Conservation (phyloP, 1,140 invertebrate species). For the Eriosoma lanigerum region DNA sequence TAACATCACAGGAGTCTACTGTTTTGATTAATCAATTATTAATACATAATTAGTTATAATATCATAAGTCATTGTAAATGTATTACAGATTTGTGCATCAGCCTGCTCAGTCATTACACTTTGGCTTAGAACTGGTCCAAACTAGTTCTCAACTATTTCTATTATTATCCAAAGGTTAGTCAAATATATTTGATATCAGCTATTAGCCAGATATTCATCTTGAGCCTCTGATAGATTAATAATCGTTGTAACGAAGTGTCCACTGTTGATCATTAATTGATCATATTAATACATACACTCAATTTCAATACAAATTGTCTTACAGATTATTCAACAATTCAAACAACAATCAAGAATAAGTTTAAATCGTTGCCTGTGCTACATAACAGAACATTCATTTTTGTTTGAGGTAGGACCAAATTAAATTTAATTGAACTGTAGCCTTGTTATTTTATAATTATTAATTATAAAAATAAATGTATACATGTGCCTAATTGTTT, state of each 20-base stretch:
- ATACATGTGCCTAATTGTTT: background rate
- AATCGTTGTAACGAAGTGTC: slow-evolving; percentile 40
- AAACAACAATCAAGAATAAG: slow-evolving; percentile 33
- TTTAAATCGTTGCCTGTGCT: slow-evolving; percentile 36
- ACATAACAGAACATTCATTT: slow-evolving; percentile 35
- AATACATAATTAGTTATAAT: background rate
- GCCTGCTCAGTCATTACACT: slow-evolving; percentile 18
- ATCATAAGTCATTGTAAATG: slow-evolving; percentile 45
- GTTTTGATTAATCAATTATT: slow-evolving; percentile 9
- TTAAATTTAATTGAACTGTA: slow-evolving; percentile 36
- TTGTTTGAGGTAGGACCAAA: slow-evolving; percentile 43
- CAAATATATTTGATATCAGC: slow-evolving; percentile 22
- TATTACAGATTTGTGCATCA: slow-evolving; percentile 44
- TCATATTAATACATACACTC: slow-evolving; percentile 9
- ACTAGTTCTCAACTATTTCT: slow-evolving; percentile 41
- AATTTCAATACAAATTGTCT: slow-evolving; percentile 46
- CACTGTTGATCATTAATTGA: slow-evolving; percentile 35
- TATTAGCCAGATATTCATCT: slow-evolving; percentile 26
- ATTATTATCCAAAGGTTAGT: slow-evolving; percentile 44
- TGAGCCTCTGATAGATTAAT: slow-evolving; percentile 44
- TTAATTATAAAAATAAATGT: background rate
- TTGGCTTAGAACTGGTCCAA: slow-evolving; percentile 35
- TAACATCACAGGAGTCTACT: slow-evolving; percentile 9
- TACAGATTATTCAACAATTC: slow-evolving; percentile 46
- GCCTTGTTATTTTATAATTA: background rate